Evolutionary conservation across 2,797 vertebrate genomes (phyloP).

Genomic region (Meda fulgida): DNA sequence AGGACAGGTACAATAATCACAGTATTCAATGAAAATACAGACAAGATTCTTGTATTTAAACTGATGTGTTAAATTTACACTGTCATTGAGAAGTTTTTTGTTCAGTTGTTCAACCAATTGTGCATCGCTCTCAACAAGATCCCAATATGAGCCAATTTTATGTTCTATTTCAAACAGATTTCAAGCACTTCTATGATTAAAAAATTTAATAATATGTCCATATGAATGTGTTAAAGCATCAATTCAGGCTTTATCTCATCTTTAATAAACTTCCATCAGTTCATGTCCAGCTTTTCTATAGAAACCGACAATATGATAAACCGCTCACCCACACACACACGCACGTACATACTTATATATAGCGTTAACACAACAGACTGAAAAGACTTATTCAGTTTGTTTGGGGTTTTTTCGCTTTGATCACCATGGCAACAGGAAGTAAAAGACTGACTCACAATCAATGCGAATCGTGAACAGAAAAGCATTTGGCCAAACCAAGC

Average conservation of each 20-base stretch:
- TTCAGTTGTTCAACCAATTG: not conserved
- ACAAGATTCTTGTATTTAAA: not conserved
- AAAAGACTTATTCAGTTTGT: constrained; percentile 72
- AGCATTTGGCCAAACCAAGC: not conserved
- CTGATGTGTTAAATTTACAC: not conserved
- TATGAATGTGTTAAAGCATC: not conserved
- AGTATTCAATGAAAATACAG: not conserved
- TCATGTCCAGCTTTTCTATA: not conserved
- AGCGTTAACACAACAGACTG: constrained; percentile 65
- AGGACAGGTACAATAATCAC: not conserved
- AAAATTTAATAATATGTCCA: not conserved
- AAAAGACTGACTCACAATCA: constrained; percentile 35
- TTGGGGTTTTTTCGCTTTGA: constrained; percentile 63
- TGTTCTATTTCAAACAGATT: not conserved
- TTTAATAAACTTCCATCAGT: not conserved
- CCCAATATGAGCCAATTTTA: not conserved
- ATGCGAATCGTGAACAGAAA: constrained; percentile 26
- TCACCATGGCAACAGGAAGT: constrained; percentile 81
- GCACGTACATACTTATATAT: constrained; percentile 64
- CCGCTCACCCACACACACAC: not conserved
- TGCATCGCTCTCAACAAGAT: not conserved
- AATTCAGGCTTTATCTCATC: not conserved
- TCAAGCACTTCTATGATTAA: not conserved
- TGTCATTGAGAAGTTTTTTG: not conserved
- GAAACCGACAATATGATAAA: not conserved